Evolutionary conservation across 1,140 invertebrate species (phyloP), one percentile per base, ranked within the genome.

Genomic region (Aphaenogaster ashmeadi): DNA sequence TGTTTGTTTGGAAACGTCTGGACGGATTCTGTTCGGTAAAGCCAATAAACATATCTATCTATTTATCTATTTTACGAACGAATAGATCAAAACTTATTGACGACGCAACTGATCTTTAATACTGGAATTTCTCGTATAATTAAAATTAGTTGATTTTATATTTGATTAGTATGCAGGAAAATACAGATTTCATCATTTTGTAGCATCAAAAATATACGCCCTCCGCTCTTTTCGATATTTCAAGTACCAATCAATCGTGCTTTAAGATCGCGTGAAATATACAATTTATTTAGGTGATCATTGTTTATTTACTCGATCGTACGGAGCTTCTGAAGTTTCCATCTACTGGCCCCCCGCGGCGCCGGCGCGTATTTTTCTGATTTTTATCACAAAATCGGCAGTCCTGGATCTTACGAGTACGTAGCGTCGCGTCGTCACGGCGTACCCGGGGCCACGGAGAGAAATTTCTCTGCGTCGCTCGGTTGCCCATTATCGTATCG

Each of bases 401-500:
- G 44, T 77, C 86, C 41, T 62, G n/a, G 33, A 44, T 33, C 64
- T 50, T 54, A 15, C 77, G 67, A 69, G 71, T 87, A 86, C 71
- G 60, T 80, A 47, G 79, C 79, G n/a, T 77, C 58, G 75, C 27
- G 44, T 27, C 54, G 56, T 84, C 80, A 74, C 80, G 72, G 85
- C 69, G 62, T 89, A 86, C 41, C 67, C 41, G 41, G 84, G 54
- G 71, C 80, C 80, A 62, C 64, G 60, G 62, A 87, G 90, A 89
- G 89, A 89, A 94, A 91, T 93, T 93, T 93, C 92, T 92, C 90
- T 90, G 88, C 89, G 89, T 91, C 91, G 92, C 27, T 27, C 27
- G 27, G 27, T 94, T 94, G 91, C 85, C 91, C 87, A 92, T 92
- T 94, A 93, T 94, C 92, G 93, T 92, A 92, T 93, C 92, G 91